Conservation (phyloP, 1,140 invertebrate genomes). For the Drosophila rufa region DNA sequence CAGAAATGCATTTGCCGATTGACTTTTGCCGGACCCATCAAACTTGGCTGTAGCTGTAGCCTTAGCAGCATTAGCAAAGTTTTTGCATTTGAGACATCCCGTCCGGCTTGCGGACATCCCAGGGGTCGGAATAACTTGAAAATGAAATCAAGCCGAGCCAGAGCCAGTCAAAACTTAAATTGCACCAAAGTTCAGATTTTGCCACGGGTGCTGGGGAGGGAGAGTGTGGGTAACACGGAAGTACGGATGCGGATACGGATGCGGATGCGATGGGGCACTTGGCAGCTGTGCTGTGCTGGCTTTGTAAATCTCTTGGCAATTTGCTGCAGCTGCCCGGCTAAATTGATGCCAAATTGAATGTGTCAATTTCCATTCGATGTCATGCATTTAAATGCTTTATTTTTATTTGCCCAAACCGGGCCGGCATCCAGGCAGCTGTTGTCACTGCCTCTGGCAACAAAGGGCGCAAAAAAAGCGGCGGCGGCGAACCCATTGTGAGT, state of each 20-base stretch:
- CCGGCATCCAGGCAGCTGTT: slow-evolving; percentile 47
- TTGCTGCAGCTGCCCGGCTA: slow-evolving; percentile 68
- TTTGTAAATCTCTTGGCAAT: slow-evolving; percentile 71
- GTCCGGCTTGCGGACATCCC: neutral
- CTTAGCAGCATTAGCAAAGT: slow-evolving; percentile 60
- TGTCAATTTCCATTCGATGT: slow-evolving; percentile 73
- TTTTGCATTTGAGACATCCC: slow-evolving; percentile 65
- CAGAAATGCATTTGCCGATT: slow-evolving; percentile 70
- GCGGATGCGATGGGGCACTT: slow-evolving; percentile 16
- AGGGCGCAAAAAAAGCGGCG: slow-evolving; percentile 8
- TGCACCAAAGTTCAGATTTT: slow-evolving; percentile 50
- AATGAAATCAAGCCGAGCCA: slow-evolving; percentile 73
- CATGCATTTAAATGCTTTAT: slow-evolving; percentile 73
- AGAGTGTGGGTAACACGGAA: slow-evolving; percentile 6
- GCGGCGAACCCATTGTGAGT: slow-evolving; percentile 34
- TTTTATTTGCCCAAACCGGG: slow-evolving; percentile 55
- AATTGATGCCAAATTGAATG: slow-evolving; percentile 74
- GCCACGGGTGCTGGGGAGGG: neutral
- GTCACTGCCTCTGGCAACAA: slow-evolving; percentile 25
- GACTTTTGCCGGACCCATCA: slow-evolving; percentile 52
- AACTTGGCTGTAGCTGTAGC: slow-evolving; percentile 30
- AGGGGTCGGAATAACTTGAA: slow-evolving; percentile 57
- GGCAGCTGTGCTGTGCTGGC: slow-evolving; percentile 45
- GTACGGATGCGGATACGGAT: too few species aligned
- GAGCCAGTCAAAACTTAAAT: slow-evolving; percentile 73